Conservation (phyloP, 2,113 vertebrate genomes). For the Tragelaphus scriptus region DNA sequence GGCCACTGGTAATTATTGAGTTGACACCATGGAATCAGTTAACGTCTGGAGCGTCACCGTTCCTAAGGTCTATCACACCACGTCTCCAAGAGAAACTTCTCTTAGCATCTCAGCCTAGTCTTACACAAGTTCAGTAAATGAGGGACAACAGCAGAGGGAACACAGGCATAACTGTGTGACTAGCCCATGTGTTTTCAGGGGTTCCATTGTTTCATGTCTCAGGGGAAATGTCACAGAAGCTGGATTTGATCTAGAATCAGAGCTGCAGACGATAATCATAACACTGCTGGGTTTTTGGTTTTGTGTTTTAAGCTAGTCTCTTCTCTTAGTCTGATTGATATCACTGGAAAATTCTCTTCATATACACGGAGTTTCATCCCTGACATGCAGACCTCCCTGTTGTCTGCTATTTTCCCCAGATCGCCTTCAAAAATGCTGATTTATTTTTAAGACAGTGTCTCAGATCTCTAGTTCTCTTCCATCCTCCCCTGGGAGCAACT, state of each 20-base stretch:
- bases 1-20: not conserved
- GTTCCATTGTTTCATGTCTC: not conserved
- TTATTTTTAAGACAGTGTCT: constrained; percentile 31
- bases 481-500: not conserved
- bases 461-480: not conserved
- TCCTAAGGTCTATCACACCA: not conserved
- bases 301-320: not conserved
- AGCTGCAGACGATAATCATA: not conserved
- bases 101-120: not conserved
- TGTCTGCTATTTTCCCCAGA: not conserved
- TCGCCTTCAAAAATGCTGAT: not conserved
- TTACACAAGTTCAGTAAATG: not conserved
- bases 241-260: not conserved
- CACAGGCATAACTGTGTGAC: fast-evolving
- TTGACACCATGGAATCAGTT: not conserved
- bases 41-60: not conserved
- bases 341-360: not conserved
- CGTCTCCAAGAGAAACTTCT: not conserved
- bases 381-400: not conserved
- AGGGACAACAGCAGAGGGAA: not conserved
- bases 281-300: not conserved
- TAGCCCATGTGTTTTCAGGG: not conserved
- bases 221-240: not conserved
- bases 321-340: not conserved
- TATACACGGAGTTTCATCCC: not conserved